Evolutionary conservation across 2,113 vertebrate species (phyloP), one percentile per base, ranked within the genome.

Genomic region (Cinclus mexicanus): DNA sequence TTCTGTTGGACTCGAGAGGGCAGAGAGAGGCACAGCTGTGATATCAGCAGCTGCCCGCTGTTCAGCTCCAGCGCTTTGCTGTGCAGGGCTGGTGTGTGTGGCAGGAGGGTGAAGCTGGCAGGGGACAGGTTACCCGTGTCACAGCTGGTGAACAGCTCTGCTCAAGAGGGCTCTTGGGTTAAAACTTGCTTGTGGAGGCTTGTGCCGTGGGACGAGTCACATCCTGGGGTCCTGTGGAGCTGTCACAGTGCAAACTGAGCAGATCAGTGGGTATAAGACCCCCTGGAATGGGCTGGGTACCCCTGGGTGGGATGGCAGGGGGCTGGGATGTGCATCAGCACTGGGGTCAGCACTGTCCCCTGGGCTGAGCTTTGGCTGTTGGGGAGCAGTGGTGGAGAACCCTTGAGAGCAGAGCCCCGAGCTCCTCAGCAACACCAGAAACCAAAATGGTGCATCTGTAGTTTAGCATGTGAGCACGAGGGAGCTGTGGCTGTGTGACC

Each of bases 151-250:
- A 59, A 8, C 21, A 29, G 74, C 78, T 57, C 46, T 61, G 67
- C 6, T n/a, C 70, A 63, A 71, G 2, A 60, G 16, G 44, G 50
- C 7, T 35, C 50, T 50, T 1, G 0, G 59, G 72, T 24, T 78
- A 2, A 16, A 87, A 87, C 80, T 94, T 78, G 69, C 52, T 20
- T 6, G 23, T 3, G 11, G 67, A 77, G 72, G 22, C 20, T 87
- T 2, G 0, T 61, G 31, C 67, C 7, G 0, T 11, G 67, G 65
- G 31, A 72, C 7, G 21, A 1, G 26, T 17, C 33, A 0, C 33
- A 7, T n/a, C 56, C 56, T 1, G 1, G 47, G 44, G 31, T 44
- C 17, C 57, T 7, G 4, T 16, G 60, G 19, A 23, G 57, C 16
- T 10, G 12, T 10, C 35, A 3, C 3, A 2, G 12, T 11, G 24